Base-by-base conservation (phyloP, 2,797 vertebrate genomes). In the Pelobates cultripes region DNA sequence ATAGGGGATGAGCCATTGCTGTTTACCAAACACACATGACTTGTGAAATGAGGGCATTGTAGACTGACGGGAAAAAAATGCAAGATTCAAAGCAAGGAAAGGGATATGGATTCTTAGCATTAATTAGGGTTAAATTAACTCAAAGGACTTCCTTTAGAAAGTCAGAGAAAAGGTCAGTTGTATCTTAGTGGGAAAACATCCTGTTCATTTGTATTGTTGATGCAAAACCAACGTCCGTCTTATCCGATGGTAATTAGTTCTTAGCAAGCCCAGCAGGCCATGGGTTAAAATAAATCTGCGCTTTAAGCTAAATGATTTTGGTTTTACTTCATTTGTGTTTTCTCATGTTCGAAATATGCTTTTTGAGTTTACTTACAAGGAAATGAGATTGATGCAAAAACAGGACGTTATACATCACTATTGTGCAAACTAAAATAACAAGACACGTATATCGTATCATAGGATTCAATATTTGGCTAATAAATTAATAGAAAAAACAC, bases 51-150 rank as follows among this genome's bases (percentile, higher is more conserved):
- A 69, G 67, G 43, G 57, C 68, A 60, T 28, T 75, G 64, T 12
- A 4, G 68, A 70, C 68, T 78, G 60, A 74, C 75, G 45, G 44
- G 72, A 79, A 75, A 70, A 70, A 28, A 28, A 28, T 4, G 13
- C 42, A 43, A 61, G 57, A 61, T 61, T 13, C 12, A 61, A n/a
- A 4, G 57, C 57, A 28, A 61, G 70, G 53, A 70, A 67, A 73
- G 69, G 63, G 60, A 43, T 67, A 45, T 10, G 61, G 75, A 73
- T 77, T 73, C 61, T 74, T 78, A 61, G 69, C 61, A 73, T 73
- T 82, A 82, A 82, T 82, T 82, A 77, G 70, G 55, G 55, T 75
- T 81, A 77, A 82, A 71, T 71, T 73, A 82, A 73, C 61, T 82
- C 53, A 78, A 82, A 77, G 57, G 75, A 77, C 75, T 82, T 82